A percentile compares a stretch with the other conserved stretches of the same genome.
These are phyloP conservation scores for Cryptophagus acutangulus DNA, from an alignment of 2,888 invertebrate genomes.

Conservation along the genomic window DNA sequence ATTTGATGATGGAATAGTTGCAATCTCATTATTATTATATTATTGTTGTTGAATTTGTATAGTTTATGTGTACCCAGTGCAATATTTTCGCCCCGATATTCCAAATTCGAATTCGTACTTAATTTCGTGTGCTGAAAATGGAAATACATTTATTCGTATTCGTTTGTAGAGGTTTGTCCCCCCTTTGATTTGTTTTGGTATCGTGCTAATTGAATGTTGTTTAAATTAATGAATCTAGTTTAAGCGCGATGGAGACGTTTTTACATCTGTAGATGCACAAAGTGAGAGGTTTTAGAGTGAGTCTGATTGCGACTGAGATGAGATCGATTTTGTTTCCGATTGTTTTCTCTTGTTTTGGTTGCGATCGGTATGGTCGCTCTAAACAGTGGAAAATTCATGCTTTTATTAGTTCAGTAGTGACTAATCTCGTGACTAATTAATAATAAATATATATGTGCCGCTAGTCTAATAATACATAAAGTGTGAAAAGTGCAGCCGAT, in stretches of 20 bases:
- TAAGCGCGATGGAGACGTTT: conserved; percentile 42
- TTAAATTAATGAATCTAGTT: conserved; percentile 26
- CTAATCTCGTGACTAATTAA: conserved; percentile 41
- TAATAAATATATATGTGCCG: conserved; percentile 39
- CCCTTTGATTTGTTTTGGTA: too few relatives aligned
- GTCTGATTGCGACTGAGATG: conserved; percentile 17
- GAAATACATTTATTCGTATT: too few relatives aligned
- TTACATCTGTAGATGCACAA: conserved; percentile 38
- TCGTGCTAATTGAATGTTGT: too few relatives aligned
- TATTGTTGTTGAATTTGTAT: too few relatives aligned
- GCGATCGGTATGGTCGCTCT: conserved; percentile 20
- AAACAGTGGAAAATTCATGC: conserved; percentile 35
- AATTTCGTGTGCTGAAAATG: too few relatives aligned
- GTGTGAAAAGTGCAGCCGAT: too few relatives aligned
- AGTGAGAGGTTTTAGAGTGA: conserved; percentile 14
- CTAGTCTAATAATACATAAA: conserved; percentile 39
- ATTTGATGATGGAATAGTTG: too few relatives aligned
- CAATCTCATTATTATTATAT: too few relatives aligned
- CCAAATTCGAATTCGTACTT: too few relatives aligned
- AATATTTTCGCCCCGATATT: too few relatives aligned
- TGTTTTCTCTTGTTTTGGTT: conserved; percentile 22
- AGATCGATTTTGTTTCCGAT: conserved; percentile 23
- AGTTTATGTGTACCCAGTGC: too few relatives aligned
- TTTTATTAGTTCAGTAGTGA: conserved; percentile 43
- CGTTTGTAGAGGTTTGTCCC: too few relatives aligned